phyloP scores from a whole-genome alignment of 2,797 vertebrate species.

The Tenualosa thibaudeaui region DNA sequence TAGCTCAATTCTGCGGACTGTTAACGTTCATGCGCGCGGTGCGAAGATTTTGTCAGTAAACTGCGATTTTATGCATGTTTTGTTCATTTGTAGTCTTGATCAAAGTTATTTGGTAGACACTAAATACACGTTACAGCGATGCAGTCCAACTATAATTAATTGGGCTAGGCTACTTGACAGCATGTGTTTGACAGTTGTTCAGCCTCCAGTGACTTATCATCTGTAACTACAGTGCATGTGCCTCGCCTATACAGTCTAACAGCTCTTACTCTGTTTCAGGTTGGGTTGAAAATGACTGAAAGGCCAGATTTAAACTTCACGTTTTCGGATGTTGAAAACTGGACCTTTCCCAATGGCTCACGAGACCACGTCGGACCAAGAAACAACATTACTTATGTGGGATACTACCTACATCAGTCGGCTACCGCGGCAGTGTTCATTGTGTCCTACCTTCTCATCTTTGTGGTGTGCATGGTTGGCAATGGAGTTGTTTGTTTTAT shows the following conservation, averaged over 20 bases:
- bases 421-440: constrained; percentile 75
- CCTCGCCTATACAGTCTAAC: neutral
- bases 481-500: constrained; percentile 84
- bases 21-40: neutral
- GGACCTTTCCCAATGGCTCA: constrained; percentile 63
- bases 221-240: neutral
- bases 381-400: constrained; percentile 82
- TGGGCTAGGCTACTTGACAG: neutral
- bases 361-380: constrained; percentile 53
- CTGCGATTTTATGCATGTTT: neutral
- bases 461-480: constrained; percentile 80
- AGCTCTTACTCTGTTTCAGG: neutral
- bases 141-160: neutral
- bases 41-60: neutral
- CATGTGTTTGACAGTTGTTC: neutral
- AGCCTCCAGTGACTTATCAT: neutral
- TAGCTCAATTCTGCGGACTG: neutral
- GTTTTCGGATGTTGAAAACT: constrained; percentile 55
- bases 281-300: constrained; percentile 71
- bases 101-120: neutral
- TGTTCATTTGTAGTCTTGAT: neutral
- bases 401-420: constrained; percentile 82
- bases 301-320: constrained; percentile 68
- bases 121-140: neutral
- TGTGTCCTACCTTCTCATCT: constrained; percentile 79